Evolutionary conservation across 1,140 invertebrate species (phyloP).

Genomic region (Philotrypesis tridentata): DNA sequence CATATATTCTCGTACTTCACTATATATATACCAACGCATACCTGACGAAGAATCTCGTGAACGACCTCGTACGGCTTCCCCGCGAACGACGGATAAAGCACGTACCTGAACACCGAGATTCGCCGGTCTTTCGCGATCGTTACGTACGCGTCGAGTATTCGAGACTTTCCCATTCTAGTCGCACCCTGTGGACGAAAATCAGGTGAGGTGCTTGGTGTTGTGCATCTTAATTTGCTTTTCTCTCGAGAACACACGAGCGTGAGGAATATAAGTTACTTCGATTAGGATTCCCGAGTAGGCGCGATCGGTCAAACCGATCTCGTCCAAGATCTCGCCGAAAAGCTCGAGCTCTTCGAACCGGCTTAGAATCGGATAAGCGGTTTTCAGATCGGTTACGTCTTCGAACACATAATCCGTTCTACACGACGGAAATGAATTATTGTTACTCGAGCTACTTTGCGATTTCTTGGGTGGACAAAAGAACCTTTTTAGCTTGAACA

Average conservation of each 20-base stretch:
- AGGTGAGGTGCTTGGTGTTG: no score
- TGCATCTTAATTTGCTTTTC: no score
- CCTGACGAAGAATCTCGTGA: slow-evolving; percentile 56
- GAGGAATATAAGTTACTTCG: no score
- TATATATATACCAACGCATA: no score
- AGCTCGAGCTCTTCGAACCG: slow-evolving; percentile 62
- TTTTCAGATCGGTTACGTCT: slow-evolving; percentile 3
- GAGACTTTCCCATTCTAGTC: slow-evolving; percentile 73
- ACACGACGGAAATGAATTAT: no score
- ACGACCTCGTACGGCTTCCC: slow-evolving; percentile 52
- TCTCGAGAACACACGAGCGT: slow-evolving; percentile 26
- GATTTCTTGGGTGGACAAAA: no score
- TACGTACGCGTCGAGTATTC: slow-evolving; percentile 73
- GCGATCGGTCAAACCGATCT: slow-evolving; percentile 57
- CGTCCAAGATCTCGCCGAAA: slow-evolving; percentile 61
- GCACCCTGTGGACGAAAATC: slow-evolving; percentile 61
- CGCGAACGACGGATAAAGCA: slow-evolving; percentile 53
- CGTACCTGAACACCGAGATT: slow-evolving; percentile 63
- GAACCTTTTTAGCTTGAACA: no score
- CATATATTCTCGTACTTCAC: no score
- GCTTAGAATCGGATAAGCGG: slow-evolving; percentile 60
- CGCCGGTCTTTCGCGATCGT: slow-evolving; percentile 64
- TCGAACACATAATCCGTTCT: no score
- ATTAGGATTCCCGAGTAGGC: slow-evolving; percentile 63
- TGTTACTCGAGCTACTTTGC: no score